Base-by-base conservation (phyloP, 1,140 invertebrate genomes). In the Drosophila santomea region DNA sequence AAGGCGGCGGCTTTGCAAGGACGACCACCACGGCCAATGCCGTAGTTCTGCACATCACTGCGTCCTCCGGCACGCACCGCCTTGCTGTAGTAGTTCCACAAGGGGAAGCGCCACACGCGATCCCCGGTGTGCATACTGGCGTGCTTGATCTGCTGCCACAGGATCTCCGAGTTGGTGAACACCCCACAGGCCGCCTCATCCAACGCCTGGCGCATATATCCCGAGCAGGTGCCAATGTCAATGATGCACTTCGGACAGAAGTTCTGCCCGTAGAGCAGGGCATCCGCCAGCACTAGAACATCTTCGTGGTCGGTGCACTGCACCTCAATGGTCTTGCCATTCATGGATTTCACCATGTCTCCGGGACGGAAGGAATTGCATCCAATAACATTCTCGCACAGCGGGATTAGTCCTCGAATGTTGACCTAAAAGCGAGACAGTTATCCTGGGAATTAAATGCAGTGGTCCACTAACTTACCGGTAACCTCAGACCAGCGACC, bases 281-380 rank as follows among this genome's bases (percentile, higher is more conserved):
- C 97, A 93, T 98, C 98, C 11, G 97, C 97, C 20, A 99, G 93
- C 60, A 98, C 96, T 0, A 99, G 93, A 25, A 98, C 93, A 17
- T 98, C 98, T 91, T 98, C 98, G 38, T 97, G 97, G 92, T 98
- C 97, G 1, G 98, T 98, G 80, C 98, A 97, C 82, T 98, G 96
- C 20, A 98, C 94, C 59, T 97, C 95, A 71, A 98, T 97, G 14
- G 95, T 95, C 92, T 98, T 98, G n/a, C 97, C 97, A 92, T 97
- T 98, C 94, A 96, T 96, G 3, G 96, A 96, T 23, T 93, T 94
- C 0, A 98, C 95, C 10, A 98, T 95, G 92, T 98, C 97, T 7
- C 97, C 97, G n/a, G 97, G 97, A 89, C 97, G 97, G 6, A 95
- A 96, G 0, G 97, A 97, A 60, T 92, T 94, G 38, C 97, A 96